These are phyloP conservation scores for Dione vanillae DNA, from an alignment of 2,888 invertebrate genomes.

Conservation along the genomic window DNA sequence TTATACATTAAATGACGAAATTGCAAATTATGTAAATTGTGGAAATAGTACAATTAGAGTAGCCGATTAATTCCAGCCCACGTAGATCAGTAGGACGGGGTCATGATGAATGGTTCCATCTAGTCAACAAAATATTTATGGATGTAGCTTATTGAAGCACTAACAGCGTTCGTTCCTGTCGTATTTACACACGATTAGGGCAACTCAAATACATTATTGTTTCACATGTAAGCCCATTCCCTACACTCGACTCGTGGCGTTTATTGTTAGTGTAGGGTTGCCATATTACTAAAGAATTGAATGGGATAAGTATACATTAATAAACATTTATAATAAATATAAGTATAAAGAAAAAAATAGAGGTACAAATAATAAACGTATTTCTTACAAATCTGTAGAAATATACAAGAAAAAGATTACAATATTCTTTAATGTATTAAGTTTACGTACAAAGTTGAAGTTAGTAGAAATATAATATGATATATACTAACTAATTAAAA, in stretches of 20 bases:
- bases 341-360: too few species aligned
- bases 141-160: slow-evolving; percentile 43
- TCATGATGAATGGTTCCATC: slow-evolving; percentile 42
- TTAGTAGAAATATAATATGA: background rate
- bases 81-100: slow-evolving; percentile 30
- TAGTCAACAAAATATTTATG: slow-evolving; percentile 43
- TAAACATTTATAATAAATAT: too few species aligned
- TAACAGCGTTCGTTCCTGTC: slow-evolving; percentile 43
- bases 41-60: slow-evolving; percentile 28
- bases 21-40: background rate
- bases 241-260: slow-evolving; percentile 46
- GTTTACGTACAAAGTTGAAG: background rate
- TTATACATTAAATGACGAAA: background rate
- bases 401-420: too few species aligned
- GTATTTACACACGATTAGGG: slow-evolving; percentile 49
- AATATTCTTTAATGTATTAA: background rate
- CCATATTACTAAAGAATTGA: slow-evolving; percentile 6
- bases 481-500: background rate
- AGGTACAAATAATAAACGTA: too few species aligned
- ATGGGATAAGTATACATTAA: background rate
- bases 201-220: slow-evolving; percentile 47
- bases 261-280: slow-evolving; percentile 45
- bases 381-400: too few species aligned
- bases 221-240: slow-evolving; percentile 45
- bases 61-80: slow-evolving; percentile 40